Conservation (phyloP, 2,797 vertebrate species). For the Labroides dimidiatus region DNA sequence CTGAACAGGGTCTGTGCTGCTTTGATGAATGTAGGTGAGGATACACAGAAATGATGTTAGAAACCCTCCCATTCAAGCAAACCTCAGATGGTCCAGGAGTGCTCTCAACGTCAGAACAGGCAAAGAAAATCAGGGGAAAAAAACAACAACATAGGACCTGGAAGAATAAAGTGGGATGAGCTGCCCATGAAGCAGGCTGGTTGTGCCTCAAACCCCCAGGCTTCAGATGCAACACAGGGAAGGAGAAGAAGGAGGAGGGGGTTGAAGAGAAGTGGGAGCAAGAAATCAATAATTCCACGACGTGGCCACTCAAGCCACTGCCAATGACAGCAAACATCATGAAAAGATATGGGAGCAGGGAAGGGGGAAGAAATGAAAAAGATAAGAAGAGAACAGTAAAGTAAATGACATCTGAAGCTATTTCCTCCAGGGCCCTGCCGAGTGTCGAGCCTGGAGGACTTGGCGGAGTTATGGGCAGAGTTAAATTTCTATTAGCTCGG, state of each 20-base stretch:
- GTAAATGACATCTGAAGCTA: constrained; percentile 88
- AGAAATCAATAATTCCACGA: constrained; percentile 85
- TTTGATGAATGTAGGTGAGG: constrained; percentile 72
- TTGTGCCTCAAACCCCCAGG: constrained; percentile 61
- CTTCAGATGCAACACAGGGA: constrained; percentile 55
- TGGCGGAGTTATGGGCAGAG: constrained; percentile 81
- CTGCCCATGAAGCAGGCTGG: constrained; percentile 59
- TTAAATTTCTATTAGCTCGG: constrained; percentile 86
- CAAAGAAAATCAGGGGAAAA: constrained; percentile 22
- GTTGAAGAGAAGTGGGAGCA: constrained; percentile 35
- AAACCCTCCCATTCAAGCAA: neutral
- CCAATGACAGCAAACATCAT: constrained; percentile 88
- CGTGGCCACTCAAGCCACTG: constrained; percentile 81
- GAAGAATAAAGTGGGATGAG: constrained; percentile 55
- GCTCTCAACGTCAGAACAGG: constrained; percentile 53
- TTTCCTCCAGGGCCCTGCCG: constrained; percentile 82
- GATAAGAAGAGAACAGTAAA: constrained; percentile 88
- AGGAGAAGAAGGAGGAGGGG: constrained; percentile 37
- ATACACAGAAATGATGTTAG: constrained; percentile 59
- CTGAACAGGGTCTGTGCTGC: constrained; percentile 54
- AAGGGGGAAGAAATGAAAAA: constrained; percentile 84
- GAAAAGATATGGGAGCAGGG: constrained; percentile 86
- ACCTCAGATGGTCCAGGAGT: constrained; percentile 6
- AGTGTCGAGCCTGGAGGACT: constrained; percentile 74
- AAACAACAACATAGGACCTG: constrained; percentile 15